phyloP scores from a whole-genome alignment of 2,888 invertebrate genomes.

The Euplexia lucipara region DNA sequence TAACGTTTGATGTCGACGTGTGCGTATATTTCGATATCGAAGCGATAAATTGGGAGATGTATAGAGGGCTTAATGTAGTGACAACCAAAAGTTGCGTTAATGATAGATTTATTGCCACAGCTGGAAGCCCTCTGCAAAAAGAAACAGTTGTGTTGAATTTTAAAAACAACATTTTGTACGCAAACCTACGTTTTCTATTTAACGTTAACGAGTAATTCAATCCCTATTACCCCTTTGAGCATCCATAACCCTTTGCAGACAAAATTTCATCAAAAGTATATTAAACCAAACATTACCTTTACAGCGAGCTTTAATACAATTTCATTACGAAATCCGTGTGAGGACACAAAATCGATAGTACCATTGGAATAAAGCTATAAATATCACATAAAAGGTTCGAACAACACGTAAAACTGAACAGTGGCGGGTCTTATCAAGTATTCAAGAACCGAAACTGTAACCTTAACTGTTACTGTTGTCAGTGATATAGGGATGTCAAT shows the following conservation, averaged over 20 bases:
- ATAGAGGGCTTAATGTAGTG: slow-evolving; percentile 32
- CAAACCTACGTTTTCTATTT: slow-evolving; percentile 3
- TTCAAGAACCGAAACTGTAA: slow-evolving; percentile 65
- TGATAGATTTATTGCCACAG: slow-evolving; percentile 41
- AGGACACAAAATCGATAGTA: slow-evolving; percentile 67
- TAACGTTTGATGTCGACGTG: slow-evolving; percentile 8
- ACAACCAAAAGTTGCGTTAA: slow-evolving; percentile 35
- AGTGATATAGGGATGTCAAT: slow-evolving; percentile 54
- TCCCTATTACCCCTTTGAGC: slow-evolving; percentile 29
- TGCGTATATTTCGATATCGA: slow-evolving; percentile 18
- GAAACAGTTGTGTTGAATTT: slow-evolving; percentile 6
- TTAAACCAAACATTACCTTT: slow-evolving; percentile 33
- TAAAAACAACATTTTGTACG: neutral
- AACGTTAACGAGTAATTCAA: slow-evolving; percentile 26
- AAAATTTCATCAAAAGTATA: slow-evolving; percentile 35
- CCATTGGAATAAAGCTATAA: slow-evolving; percentile 71
- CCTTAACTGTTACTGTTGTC: slow-evolving; percentile 60
- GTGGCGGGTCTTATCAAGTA: slow-evolving; percentile 70
- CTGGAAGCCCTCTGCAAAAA: slow-evolving; percentile 4
- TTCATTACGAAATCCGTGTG: slow-evolving; percentile 39
- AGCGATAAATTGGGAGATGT: slow-evolving; percentile 40
- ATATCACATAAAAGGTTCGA: slow-evolving; percentile 71
- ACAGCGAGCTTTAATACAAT: slow-evolving; percentile 35
- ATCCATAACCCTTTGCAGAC: slow-evolving; percentile 19
- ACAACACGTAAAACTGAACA: slow-evolving; percentile 71